phyloP scores from a whole-genome alignment of 2,797 vertebrate species.

The Sebastes paucispinis region DNA sequence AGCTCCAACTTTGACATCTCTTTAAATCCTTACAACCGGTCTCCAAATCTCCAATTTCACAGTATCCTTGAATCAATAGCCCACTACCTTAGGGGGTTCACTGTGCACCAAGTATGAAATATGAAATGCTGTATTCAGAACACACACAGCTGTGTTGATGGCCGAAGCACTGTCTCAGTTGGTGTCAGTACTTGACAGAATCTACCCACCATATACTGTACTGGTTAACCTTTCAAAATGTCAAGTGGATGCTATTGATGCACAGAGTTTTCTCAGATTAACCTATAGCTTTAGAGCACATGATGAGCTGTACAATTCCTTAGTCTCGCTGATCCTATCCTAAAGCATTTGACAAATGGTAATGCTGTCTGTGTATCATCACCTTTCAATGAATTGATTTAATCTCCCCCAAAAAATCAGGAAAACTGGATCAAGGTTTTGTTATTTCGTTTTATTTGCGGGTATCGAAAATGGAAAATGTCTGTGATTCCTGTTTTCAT shows the following conservation, averaged over 20 bases:
- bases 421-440: too few species aligned
- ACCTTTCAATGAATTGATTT: background rate
- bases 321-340: background rate
- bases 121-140: constrained; percentile 16
- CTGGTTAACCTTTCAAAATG: constrained; percentile 27
- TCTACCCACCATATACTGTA: background rate
- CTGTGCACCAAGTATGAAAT: background rate
- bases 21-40: background rate
- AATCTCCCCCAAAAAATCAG: background rate
- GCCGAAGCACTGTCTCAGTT: background rate
- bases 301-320: background rate
- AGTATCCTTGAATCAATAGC: constrained; percentile 7
- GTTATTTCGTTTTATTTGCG: too few species aligned
- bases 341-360: background rate
- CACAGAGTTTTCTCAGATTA: background rate
- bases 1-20: constrained; percentile 10
- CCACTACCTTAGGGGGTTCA: background rate
- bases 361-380: background rate
- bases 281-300: background rate
- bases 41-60: background rate
- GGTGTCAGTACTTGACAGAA: background rate
- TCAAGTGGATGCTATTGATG: constrained; percentile 1
- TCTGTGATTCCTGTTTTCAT: too few species aligned
- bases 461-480: too few species aligned
- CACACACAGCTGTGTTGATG: background rate